Evolutionary conservation across 2,797 vertebrate species (phyloP).

Genomic region (Sebastes cheni): DNA sequence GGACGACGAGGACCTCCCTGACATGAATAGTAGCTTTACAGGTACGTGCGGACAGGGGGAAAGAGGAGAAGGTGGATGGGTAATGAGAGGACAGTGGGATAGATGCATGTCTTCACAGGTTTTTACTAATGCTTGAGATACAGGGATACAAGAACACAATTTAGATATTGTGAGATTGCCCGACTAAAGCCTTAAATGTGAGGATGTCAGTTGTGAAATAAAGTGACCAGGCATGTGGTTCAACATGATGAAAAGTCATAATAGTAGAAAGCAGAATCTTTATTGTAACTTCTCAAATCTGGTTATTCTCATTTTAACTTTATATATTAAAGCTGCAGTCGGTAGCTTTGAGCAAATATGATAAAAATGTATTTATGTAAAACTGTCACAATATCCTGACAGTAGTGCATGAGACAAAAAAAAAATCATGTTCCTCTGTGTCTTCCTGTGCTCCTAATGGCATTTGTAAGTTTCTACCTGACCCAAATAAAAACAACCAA

Average conservation of each 20-base stretch:
- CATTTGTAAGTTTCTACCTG: too few relatives aligned
- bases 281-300: neutral
- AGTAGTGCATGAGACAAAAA: too few relatives aligned
- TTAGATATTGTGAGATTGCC: neutral
- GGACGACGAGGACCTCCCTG: conserved; percentile 95
- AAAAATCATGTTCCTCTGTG: too few relatives aligned
- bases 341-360: too few relatives aligned
- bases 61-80: neutral
- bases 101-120: neutral
- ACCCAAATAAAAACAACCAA: too few relatives aligned
- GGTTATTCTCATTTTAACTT: neutral
- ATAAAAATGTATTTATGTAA: too few relatives aligned
- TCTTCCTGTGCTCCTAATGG: too few relatives aligned
- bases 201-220: neutral
- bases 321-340: neutral
- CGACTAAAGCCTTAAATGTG: neutral
- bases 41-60: conserved; percentile 77
- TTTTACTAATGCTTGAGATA: neutral
- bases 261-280: neutral
- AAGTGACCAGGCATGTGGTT: neutral
- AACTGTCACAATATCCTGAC: too few relatives aligned
- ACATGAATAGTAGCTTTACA: conserved; percentile 99
- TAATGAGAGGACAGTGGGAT: neutral
- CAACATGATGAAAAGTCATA: neutral
- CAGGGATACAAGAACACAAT: neutral